phyloP scores from a whole-genome alignment of 2,888 invertebrate species.

The Tholera decimalis region DNA sequence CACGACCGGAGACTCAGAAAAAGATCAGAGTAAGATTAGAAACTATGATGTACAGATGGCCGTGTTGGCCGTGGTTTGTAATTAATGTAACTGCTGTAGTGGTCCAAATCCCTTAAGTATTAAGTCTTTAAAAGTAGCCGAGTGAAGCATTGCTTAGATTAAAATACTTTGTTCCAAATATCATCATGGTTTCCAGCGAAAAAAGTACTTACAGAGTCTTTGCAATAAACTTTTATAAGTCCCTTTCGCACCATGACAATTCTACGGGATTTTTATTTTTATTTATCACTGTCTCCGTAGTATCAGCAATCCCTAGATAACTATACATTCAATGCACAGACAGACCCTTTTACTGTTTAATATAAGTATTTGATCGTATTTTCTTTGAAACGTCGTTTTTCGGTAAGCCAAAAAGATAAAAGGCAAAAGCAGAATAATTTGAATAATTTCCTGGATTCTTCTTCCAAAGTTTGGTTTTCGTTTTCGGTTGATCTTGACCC shows the following conservation, averaged over 20 bases:
- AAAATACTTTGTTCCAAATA: background rate
- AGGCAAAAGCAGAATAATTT: constrained; percentile 38
- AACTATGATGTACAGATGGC: too few relatives aligned
- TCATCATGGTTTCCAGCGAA: background rate
- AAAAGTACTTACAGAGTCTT: constrained; percentile 8
- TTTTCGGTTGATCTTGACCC: constrained; percentile 44
- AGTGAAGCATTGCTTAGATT: too few relatives aligned
- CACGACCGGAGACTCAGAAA: too few relatives aligned
- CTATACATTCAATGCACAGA: constrained; percentile 46
- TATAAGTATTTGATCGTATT: constrained; percentile 39
- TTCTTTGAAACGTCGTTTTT: constrained; percentile 35
- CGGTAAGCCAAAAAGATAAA: constrained; percentile 28
- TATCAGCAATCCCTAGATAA: constrained; percentile 49
- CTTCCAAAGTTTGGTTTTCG: constrained; percentile 34
- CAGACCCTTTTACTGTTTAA: constrained; percentile 56
- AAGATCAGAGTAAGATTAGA: too few relatives aligned
- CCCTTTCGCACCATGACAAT: constrained; percentile 34
- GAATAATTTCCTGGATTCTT: constrained; percentile 47
- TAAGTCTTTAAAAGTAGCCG: too few relatives aligned
- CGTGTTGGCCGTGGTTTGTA: background rate
- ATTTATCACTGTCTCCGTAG: constrained; percentile 42
- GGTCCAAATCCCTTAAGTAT: constrained; percentile 13
- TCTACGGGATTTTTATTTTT: constrained; percentile 38
- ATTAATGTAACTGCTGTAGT: background rate
- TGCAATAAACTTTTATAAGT: constrained; percentile 46